Evolutionary conservation across 2,888 invertebrate species (phyloP).

Genomic region (Scelioninae gen. 1): DNA sequence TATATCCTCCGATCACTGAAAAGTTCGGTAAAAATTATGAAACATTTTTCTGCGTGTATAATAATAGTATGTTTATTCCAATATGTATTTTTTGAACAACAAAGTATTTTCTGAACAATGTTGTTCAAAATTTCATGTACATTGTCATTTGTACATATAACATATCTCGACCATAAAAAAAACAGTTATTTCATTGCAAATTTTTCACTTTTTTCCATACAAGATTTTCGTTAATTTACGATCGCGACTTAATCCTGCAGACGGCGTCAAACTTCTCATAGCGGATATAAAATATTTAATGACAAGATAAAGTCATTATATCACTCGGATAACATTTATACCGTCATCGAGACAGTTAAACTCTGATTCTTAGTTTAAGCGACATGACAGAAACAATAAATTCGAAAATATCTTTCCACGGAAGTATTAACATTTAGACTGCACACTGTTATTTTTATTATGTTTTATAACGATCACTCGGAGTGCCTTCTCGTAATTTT

Average conservation of each 20-base stretch:
- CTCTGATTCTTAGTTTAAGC: constrained; percentile 4
- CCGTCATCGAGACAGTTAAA: neutral
- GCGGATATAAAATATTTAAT: constrained; percentile 29
- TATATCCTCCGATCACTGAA: too few relatives aligned
- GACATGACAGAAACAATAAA: constrained; percentile 5
- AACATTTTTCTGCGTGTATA: too few relatives aligned
- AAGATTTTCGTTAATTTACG: constrained; percentile 23
- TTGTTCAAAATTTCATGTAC: too few relatives aligned
- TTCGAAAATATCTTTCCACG: constrained; percentile 2
- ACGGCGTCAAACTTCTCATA: constrained; percentile 4
- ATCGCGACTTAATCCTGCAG: constrained; percentile 6
- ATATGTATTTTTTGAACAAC: too few relatives aligned
- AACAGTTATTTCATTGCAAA: neutral
- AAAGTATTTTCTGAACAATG: too few relatives aligned
- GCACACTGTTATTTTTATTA: constrained; percentile 21
- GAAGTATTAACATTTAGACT: constrained; percentile 12
- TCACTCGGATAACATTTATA: constrained; percentile 13
- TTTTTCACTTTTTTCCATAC: neutral
- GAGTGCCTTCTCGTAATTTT: constrained; percentile 4
- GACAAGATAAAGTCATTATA: constrained; percentile 17
- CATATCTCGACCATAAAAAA: too few relatives aligned
- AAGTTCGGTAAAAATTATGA: too few relatives aligned
- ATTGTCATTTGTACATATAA: too few relatives aligned
- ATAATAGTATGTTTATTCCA: too few relatives aligned
- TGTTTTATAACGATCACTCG: constrained; percentile 16